Conservation (phyloP, 2,113 vertebrate genomes). For the Cacatua alba region DNA sequence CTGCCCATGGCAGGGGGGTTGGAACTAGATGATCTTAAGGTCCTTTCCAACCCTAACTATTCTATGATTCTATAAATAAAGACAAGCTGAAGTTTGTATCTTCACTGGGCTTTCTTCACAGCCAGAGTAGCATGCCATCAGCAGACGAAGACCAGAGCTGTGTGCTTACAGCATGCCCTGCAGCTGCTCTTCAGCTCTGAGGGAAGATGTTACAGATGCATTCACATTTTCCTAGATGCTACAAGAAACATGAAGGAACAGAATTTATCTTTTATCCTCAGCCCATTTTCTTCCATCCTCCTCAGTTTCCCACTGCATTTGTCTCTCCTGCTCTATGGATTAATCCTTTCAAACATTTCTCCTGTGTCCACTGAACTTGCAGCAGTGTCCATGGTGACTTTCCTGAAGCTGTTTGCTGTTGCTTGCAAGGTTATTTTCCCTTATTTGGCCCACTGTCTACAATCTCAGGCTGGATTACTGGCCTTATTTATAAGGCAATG, state of each 20-base stretch:
- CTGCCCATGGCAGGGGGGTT: too few relatives aligned
- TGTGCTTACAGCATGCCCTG: background rate
- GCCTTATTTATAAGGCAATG: background rate
- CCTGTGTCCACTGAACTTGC: background rate
- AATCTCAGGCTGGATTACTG: background rate
- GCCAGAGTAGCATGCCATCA: background rate
- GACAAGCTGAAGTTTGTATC: background rate
- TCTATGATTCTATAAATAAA: background rate
- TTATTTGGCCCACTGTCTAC: background rate
- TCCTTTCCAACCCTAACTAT: too few relatives aligned
- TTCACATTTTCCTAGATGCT: background rate
- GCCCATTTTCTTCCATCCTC: background rate
- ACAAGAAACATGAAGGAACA: background rate
- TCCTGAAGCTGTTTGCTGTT: background rate
- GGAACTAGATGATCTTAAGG: too few relatives aligned
- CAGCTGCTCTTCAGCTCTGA: background rate
- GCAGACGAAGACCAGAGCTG: background rate
- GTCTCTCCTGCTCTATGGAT: background rate
- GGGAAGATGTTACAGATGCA: background rate
- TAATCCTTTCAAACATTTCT: background rate
- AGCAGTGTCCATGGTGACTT: background rate
- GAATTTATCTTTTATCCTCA: background rate
- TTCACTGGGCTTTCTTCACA: background rate
- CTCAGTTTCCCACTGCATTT: background rate
- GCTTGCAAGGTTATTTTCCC: background rate